Evolutionary conservation across 2,113 vertebrate genomes (phyloP).

Genomic region (Silurus glanis): DNA sequence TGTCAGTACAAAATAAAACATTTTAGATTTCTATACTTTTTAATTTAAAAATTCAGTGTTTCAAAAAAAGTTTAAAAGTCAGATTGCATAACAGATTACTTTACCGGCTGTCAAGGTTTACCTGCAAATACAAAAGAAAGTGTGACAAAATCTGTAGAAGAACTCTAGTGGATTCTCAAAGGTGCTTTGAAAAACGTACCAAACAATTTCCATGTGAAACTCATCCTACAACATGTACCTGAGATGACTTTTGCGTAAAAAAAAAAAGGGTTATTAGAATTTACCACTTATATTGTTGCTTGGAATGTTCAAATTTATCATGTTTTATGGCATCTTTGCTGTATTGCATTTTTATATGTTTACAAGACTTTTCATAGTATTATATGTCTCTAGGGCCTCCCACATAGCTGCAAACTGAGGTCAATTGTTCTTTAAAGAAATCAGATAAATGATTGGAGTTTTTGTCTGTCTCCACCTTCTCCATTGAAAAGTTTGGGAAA

Average conservation of each 20-base stretch:
- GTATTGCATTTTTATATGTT: not conserved
- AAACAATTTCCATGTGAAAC: not conserved
- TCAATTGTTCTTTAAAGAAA: not conserved
- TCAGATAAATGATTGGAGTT: not conserved
- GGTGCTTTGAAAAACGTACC: not conserved
- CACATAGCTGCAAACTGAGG: not conserved
- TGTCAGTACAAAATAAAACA: no score
- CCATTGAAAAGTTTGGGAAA: no score
- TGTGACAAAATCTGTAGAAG: no score
- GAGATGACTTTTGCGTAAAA: not conserved
- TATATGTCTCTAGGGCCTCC: not conserved
- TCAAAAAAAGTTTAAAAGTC: not conserved
- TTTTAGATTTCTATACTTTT: no score
- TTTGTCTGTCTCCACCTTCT: not conserved
- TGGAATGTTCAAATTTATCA: not conserved
- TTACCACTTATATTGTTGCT: not conserved
- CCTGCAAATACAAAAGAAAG: no score
- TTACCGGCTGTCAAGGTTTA: not conserved
- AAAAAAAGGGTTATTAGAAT: not conserved
- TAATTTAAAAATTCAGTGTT: not conserved
- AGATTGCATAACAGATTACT: not conserved
- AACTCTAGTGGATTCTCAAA: no score
- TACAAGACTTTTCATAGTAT: not conserved
- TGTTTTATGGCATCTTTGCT: not conserved
- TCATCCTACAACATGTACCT: not conserved